Evolutionary conservation across 2,113 vertebrate species (phyloP), one percentile per base, ranked within the genome.

Genomic region (Empidonax alnorum): DNA sequence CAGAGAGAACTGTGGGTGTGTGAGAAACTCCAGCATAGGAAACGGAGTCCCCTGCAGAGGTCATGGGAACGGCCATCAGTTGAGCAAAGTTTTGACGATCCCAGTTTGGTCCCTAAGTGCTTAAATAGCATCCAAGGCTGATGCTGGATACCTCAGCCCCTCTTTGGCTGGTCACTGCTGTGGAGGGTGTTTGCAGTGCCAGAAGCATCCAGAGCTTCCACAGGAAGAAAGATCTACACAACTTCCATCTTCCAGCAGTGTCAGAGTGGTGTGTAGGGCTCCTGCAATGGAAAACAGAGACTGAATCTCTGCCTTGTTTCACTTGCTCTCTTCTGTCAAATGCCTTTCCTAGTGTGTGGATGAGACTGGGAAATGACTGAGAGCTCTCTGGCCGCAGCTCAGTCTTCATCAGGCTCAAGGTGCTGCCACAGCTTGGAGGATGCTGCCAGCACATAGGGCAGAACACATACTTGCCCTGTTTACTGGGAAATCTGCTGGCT

Each of bases 251-350:
- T 63, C 30, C 35, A 37, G 50, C 37, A 25, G 18, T 2, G 1
- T 63, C 23, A 84, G 76, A 56, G 12, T 0, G 1, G 11, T 8
- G 8, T 37, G 33, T 7, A 3, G 3, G 5, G 24, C 15, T 67
- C 1, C 3, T 1, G 9, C 0, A 25, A 59, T 16, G 82, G 42
- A 84, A 76, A 78, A 80, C 0, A 0, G n/a, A 33, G 37, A 62
- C 37, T 68, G 5, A 4, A 22, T 73, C 41, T 77, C 42, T 83
- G 25, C 17, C 19, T 93, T 0, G 0, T 89, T 87, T 76, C 41
- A 44, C 33, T 49, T 1, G 1, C 18, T 85, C 13, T 10, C 14
- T 44, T 46, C 42, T 90, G 50, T 63, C 41, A 78, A 31, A 46
- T 59, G 22, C 33, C 49, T 85, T 76, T 12, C 19, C 30, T 3